phyloP scores from a whole-genome alignment of 2,888 invertebrate genomes.

The Epistrophella euchroma region DNA sequence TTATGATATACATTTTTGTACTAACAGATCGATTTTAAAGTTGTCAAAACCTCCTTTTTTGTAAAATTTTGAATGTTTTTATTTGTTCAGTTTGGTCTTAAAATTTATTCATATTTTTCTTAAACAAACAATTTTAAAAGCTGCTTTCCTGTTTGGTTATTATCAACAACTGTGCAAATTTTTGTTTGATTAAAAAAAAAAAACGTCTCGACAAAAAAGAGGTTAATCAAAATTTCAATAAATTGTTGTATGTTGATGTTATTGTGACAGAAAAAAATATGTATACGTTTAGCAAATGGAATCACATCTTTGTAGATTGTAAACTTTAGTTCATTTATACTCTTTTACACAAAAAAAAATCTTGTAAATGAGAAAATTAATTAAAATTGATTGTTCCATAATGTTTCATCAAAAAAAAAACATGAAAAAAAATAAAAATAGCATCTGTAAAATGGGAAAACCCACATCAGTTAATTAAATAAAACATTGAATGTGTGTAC shows the following conservation, averaged over 20 bases:
- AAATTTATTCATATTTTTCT: background rate
- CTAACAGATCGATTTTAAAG: background rate
- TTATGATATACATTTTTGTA: background rate
- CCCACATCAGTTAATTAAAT: constrained; percentile 42
- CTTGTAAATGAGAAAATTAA: constrained; percentile 46
- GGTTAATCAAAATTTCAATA: constrained; percentile 23
- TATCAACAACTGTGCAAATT: constrained; percentile 61
- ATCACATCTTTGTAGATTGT: background rate
- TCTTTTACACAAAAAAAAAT: background rate
- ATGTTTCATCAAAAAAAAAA: constrained; percentile 4
- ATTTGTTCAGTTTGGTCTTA: constrained; percentile 12
- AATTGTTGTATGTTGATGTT: background rate
- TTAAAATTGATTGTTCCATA: constrained; percentile 42
- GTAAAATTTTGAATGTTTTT: constrained; percentile 20
- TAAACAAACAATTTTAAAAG: background rate
- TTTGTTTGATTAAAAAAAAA: background rate
- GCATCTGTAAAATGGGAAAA: constrained; percentile 37
- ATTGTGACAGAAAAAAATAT: background rate
- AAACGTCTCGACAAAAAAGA: background rate
- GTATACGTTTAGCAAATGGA: background rate
- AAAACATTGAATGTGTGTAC: constrained; percentile 42
- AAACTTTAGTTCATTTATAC: background rate
- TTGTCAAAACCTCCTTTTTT: background rate
- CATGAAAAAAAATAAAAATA: background rate
- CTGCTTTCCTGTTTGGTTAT: background rate